Percentiles rank a stretch among this genome's conserved stretches.
phyloP scores from a whole-genome alignment of 2,113 vertebrate genomes.

The Ceyx margarethae region DNA sequence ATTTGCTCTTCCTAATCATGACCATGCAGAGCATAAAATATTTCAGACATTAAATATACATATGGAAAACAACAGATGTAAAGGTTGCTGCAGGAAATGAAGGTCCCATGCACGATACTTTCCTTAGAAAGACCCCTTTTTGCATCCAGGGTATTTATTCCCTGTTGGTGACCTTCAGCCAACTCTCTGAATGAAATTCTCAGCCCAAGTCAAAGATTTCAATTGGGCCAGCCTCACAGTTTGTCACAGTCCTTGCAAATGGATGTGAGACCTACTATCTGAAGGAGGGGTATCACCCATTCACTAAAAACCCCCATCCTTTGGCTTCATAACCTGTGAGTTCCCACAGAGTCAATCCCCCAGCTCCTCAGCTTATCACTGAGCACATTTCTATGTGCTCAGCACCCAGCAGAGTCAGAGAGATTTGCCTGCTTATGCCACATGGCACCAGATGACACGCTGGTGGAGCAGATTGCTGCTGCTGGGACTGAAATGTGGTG shows the following conservation, averaged over 20 bases:
- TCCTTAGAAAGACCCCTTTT: neutral
- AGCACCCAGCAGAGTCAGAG: neutral
- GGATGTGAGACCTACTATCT: neutral
- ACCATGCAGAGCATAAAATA: neutral
- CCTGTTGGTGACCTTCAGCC: neutral
- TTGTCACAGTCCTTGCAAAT: neutral
- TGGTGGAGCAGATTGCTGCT: neutral
- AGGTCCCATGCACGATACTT: neutral
- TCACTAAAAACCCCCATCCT: neutral
- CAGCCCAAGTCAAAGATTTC: neutral
- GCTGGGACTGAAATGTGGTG: accelerated
- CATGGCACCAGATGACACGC: neutral
- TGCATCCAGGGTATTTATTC: neutral
- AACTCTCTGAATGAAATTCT: neutral
- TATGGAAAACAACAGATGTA: neutral
- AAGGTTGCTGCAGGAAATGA: neutral
- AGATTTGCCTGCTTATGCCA: neutral
- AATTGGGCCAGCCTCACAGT: neutral
- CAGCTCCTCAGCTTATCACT: neutral
- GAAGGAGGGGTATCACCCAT: neutral
- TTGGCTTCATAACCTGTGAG: neutral
- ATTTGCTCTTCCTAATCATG: neutral
- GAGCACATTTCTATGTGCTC: accelerated
- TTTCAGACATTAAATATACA: neutral
- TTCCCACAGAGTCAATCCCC: neutral